Evolutionary conservation across 2,113 vertebrate genomes (phyloP), one percentile per base, ranked within the genome.

Genomic region (Rhodinocichla rosea): DNA sequence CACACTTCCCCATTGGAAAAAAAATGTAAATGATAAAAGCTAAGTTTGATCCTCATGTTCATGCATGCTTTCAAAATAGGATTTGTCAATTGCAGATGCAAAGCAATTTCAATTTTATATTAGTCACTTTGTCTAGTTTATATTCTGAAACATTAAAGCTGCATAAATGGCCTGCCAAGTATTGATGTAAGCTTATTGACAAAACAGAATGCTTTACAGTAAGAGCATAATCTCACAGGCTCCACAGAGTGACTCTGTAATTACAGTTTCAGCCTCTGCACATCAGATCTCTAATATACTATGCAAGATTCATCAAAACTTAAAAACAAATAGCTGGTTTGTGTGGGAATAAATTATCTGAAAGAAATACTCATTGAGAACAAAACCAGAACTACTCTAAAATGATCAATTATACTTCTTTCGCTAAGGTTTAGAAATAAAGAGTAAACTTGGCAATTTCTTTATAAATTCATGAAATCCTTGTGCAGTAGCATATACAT

Each of bases 71-170:
- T 97, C 97, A 95, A 97, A 97, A 96, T 76, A 94, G 95, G 94
- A 97, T 98, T 98, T 97, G 97, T 97, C 97, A 96, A 95, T 92
- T 94, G 82, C 71, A 93, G 84, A 97, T 97, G 94, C 95, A 97
- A 98, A 98, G 94, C 75, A 93, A 90, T 52, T 96, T 90, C 94
- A 92, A 74, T 95, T 88, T 97, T 23, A 88, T 96, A 91, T 96
- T 93, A 97, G 91, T 87, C 85, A 95, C 91, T 97, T 94, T 94
- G 95, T 97, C 96, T 96, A 84, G 81, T 97, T 97, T 88, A 95
- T 82, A 97, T 94, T 96, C 96, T 90, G 95, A 96, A 97, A 93
- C 93, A 96, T 93, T 96, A 93, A 89, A 97, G 90, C 94, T 95
- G 91, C 92, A 95, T 95, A 97, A 96, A 95, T 53, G 88, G 92